Conservation (phyloP, 1,140 invertebrate species). For the Platorchestia sp. region DNA sequence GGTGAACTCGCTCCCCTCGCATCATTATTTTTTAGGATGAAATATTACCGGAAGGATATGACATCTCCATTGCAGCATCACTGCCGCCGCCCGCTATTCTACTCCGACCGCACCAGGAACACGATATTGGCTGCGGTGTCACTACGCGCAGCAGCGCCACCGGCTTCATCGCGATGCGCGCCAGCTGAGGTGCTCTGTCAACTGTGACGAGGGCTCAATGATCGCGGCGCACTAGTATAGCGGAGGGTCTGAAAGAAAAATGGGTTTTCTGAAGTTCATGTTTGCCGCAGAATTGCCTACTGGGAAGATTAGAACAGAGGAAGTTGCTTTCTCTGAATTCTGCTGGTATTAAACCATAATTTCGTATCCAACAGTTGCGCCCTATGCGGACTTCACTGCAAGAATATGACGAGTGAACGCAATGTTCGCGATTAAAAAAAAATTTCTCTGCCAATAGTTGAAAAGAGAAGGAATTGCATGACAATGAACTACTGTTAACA, state of each 20-base stretch:
- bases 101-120: not conserved
- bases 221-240: not conserved
- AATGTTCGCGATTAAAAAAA: not conserved
- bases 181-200: not conserved
- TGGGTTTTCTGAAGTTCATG: not conserved
- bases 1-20: not conserved
- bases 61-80: slow-evolving; percentile 7
- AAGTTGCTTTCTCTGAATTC: not conserved
- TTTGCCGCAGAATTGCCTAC: not conserved
- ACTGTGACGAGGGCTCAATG: not conserved
- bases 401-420: not conserved
- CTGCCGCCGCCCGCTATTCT: not conserved
- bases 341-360: not conserved
- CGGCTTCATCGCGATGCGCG: no score
- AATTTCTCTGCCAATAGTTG: not conserved
- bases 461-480: not conserved
- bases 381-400: not conserved
- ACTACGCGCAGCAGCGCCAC: not conserved
- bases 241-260: not conserved
- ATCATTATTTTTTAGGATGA: slow-evolving; percentile 4
- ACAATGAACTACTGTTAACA: not conserved
- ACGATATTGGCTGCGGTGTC: not conserved
- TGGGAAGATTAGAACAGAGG: not conserved
- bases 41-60: slow-evolving; percentile 24
- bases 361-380: not conserved